Evolutionary conservation across 2,888 invertebrate species (phyloP).

Genomic region (Danaus chrysippus): DNA sequence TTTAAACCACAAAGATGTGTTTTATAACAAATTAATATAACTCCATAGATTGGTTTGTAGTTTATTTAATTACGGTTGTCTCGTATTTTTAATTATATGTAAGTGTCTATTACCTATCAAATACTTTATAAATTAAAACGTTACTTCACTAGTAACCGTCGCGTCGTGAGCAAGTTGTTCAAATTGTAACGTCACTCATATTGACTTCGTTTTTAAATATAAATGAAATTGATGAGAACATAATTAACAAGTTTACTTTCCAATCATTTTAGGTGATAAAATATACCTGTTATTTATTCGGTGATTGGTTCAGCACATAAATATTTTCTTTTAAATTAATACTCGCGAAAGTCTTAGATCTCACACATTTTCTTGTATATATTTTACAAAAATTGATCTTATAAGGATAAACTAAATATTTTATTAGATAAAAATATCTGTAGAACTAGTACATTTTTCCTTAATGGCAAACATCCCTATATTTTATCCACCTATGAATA

Average conservation of each 20-base stretch:
- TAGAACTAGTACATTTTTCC: too few species aligned
- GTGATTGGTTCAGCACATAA: slow-evolving; percentile 7
- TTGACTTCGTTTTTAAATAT: slow-evolving; percentile 50
- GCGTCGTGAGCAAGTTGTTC: slow-evolving; percentile 29
- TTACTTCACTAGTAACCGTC: slow-evolving; percentile 29
- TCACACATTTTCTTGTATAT: too few species aligned
- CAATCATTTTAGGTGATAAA: slow-evolving; percentile 55
- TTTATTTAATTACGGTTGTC: not conserved
- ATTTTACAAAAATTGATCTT: too few species aligned
- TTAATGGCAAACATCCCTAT: too few species aligned
- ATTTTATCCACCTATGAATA: too few species aligned
- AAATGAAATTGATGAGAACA: slow-evolving; percentile 60
- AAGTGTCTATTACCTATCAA: slow-evolving; percentile 26
- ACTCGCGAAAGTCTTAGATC: not conserved
- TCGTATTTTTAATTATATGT: not conserved
- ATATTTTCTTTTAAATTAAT: not conserved
- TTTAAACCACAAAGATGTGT: not conserved
- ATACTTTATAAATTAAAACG: slow-evolving; percentile 49
- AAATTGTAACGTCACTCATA: slow-evolving; percentile 60
- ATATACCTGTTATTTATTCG: slow-evolving; percentile 7
- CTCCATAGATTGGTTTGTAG: too few species aligned
- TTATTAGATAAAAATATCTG: too few species aligned
- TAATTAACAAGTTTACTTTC: slow-evolving; percentile 72
- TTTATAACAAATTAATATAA: not conserved
- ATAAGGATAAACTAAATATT: too few species aligned